phyloP scores from a whole-genome alignment of 1,140 invertebrate genomes.

The Uloborus diversus region DNA sequence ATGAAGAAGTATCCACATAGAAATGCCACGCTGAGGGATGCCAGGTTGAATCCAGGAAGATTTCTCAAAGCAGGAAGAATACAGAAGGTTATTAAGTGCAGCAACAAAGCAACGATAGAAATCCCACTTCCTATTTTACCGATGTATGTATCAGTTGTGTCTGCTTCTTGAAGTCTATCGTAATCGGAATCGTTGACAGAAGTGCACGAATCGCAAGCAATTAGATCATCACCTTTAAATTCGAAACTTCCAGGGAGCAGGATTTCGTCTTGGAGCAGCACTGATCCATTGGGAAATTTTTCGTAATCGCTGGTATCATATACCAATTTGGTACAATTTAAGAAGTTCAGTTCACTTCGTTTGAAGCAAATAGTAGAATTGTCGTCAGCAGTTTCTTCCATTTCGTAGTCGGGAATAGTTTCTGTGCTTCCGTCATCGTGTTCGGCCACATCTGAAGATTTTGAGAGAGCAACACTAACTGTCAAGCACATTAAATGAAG shows the following conservation, averaged over 20 bases:
- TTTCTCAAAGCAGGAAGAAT: slow-evolving; percentile 68
- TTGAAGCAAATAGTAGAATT: no score
- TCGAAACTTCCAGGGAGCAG: neutral
- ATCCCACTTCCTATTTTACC: slow-evolving; percentile 66
- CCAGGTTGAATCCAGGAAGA: slow-evolving; percentile 69
- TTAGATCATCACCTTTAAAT: neutral
- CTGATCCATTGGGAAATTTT: slow-evolving; percentile 3
- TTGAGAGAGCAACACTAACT: no score
- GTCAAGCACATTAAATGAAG: no score
- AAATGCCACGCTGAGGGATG: slow-evolving; percentile 67
- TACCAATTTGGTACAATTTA: neutral
- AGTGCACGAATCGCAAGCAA: neutral
- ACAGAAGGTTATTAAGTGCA: slow-evolving; percentile 67
- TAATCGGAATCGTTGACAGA: neutral
- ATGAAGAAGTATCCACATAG: slow-evolving; percentile 67
- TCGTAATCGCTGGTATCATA: neutral
- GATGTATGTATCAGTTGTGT: slow-evolving; percentile 62
- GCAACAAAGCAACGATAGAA: slow-evolving; percentile 67
- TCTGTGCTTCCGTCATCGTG: no score
- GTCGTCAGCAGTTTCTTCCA: no score
- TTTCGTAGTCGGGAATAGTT: no score
- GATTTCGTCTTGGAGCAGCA: neutral
- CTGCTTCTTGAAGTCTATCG: neutral
- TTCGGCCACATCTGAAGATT: no score
- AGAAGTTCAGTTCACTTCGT: no score